Base-by-base conservation (phyloP, 2,113 vertebrate species). In the Vicugna pacos region DNA sequence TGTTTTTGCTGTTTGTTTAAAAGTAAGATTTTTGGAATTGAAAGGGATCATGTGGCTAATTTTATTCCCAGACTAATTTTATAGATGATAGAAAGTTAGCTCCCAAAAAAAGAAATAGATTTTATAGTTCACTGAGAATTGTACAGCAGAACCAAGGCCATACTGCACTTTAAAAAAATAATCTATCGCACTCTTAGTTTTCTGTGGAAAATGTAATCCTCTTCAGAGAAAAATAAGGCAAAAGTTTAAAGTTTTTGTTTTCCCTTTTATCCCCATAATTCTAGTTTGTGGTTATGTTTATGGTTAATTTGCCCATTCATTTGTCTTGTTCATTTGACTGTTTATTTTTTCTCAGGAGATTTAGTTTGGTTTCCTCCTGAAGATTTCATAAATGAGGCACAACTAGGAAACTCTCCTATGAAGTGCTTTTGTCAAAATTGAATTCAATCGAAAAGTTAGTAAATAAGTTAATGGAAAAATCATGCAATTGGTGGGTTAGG, bases 51-150 rank as follows among this genome's bases (percentile, higher is more conserved):
- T 69, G 11, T 67, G 28, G 54, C 14, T 82, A 76, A 86, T 92
- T 94, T 82, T 32, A 65, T 89, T 70, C 9, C 42, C 24, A 56
- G 6, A 15, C 9, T 90, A 87, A 94, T 70, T 97, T 90, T 76
- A 90, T 52, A 92, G n/a, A 50, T 94, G 67, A 79, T 82, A 46
- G 54, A 52, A 92, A 92, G 26, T 72, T 54, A 72, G 46, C 1
- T 17, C 60, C 56, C 1, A 35, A 46, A 60, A 60, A 62, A 54
- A 69, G 28, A 46, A 62, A 85, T 80, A 32, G 10, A 62, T 62
- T 79, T 24, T 38, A 22, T 35, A 65, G 0, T n/a, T 50, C 20
- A 62, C 30, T 80, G 46, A 81, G 16, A 86, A 64, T 76, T 81
- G 65, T 58, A 70, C 9, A 65, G 65, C 4, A 75, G 50, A 94